These are phyloP conservation scores for Danionella dracula DNA, from an alignment of 2,797 vertebrate genomes.

Conservation along the genomic window DNA sequence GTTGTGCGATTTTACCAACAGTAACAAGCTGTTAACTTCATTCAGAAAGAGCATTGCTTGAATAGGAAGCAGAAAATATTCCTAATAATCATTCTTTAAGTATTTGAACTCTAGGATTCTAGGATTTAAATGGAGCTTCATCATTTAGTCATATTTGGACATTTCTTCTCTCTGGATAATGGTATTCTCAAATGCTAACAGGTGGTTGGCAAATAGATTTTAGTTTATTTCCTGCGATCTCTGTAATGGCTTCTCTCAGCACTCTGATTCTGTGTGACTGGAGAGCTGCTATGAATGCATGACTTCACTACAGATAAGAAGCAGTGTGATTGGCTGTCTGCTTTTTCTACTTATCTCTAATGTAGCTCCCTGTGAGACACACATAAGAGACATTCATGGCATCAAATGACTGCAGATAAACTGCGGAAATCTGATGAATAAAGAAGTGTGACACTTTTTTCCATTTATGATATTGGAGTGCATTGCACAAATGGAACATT, in stretches of 20 bases:
- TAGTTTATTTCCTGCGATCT: slow-evolving; percentile 38
- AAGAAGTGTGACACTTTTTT: not conserved
- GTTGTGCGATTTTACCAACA: no score
- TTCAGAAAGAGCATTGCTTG: no score
- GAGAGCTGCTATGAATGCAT: slow-evolving; percentile 22
- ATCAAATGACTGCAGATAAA: slow-evolving; percentile 1
- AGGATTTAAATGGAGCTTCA: no score
- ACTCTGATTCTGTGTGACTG: slow-evolving; percentile 10
- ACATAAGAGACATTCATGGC: slow-evolving; percentile 17
- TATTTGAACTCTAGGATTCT: no score
- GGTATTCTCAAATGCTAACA: slow-evolving; percentile 35
- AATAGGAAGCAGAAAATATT: no score
- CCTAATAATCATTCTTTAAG: no score
- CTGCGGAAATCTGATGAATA: slow-evolving; percentile 11
- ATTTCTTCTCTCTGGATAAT: slow-evolving; percentile 30
- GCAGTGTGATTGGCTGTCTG: slow-evolving; percentile 28
- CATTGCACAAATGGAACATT: not conserved
- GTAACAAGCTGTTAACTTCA: no score
- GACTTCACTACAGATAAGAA: slow-evolving; percentile 31
- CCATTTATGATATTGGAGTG: not conserved
- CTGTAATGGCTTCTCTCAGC: not conserved
- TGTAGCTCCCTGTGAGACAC: slow-evolving; percentile 2
- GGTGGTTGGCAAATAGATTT: slow-evolving; percentile 48
- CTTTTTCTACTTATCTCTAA: slow-evolving; percentile 26
- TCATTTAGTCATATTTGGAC: slow-evolving; percentile 33